These are phyloP conservation scores for Peromyscus melanophrys DNA, from an alignment of 2,797 vertebrate species.

Conservation along the genomic window DNA sequence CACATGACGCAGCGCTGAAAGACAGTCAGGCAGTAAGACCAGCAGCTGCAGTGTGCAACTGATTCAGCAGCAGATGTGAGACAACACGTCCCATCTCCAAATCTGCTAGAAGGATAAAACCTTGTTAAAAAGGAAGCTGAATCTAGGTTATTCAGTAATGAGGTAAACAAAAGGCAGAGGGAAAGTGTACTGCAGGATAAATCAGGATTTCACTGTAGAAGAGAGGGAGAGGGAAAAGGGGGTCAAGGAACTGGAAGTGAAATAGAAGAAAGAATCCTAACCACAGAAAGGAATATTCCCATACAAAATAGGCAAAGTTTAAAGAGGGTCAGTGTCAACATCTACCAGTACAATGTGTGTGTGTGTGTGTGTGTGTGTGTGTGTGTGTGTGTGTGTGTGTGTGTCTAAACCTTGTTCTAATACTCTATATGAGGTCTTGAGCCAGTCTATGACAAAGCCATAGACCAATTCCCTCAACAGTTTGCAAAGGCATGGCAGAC, in stretches of 20 bases:
- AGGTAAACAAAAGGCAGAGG: constrained; percentile 43
- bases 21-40: not conserved
- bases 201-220: constrained; percentile 33
- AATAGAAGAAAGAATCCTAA: not conserved
- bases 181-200: constrained; percentile 5
- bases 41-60: constrained; percentile 59
- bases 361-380: not conserved
- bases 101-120: constrained; percentile 70
- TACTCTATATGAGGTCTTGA: not conserved
- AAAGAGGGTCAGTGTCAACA: not conserved
- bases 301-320: not conserved
- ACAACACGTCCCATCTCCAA: constrained; percentile 51
- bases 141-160: constrained; percentile 55
- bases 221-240: not conserved
- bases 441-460: not conserved
- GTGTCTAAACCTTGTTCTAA: not conserved
- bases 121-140: constrained; percentile 55
- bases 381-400: not conserved
- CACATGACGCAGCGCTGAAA: constrained; percentile 33
- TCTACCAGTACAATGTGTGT: not conserved
- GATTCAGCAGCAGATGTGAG: constrained; percentile 75
- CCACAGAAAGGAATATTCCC: not conserved
- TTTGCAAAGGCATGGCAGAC: not conserved
- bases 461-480: not conserved
- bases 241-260: not conserved